Evolutionary conservation across 2,113 vertebrate genomes (phyloP).

Genomic region (Hippopotamus amphibius): DNA sequence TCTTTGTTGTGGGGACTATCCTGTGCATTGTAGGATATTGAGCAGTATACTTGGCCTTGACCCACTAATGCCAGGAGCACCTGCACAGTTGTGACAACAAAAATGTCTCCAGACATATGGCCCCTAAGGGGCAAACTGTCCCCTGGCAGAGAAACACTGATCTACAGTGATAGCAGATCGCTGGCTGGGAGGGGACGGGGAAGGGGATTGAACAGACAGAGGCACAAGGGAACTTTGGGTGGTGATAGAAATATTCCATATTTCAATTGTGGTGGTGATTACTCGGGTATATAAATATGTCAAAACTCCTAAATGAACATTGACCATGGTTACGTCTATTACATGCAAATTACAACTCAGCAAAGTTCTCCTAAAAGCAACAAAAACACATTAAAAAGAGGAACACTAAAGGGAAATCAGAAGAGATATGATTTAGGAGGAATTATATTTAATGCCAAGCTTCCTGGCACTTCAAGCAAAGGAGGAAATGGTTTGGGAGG

Average conservation of each 20-base stretch:
- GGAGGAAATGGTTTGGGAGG: not conserved
- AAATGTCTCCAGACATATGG: not conserved
- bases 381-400: not conserved
- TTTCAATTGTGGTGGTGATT: not conserved
- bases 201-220: not conserved
- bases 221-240: not conserved
- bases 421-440: not conserved
- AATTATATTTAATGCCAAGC: not conserved
- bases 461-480: not conserved
- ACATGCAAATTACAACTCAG: not conserved
- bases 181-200: not conserved
- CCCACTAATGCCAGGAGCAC: not conserved
- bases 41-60: not conserved
- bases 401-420: not conserved
- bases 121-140: not conserved
- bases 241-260: not conserved
- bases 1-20: not conserved
- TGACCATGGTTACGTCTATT: not conserved
- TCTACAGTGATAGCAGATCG: not conserved
- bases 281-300: not conserved
- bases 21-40: not conserved
- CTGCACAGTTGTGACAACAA: not conserved
- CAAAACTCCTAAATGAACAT: not conserved
- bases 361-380: not conserved
- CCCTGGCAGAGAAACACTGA: not conserved